phyloP scores from a whole-genome alignment of 2,797 vertebrate species.

The Pitangus sulphuratus region DNA sequence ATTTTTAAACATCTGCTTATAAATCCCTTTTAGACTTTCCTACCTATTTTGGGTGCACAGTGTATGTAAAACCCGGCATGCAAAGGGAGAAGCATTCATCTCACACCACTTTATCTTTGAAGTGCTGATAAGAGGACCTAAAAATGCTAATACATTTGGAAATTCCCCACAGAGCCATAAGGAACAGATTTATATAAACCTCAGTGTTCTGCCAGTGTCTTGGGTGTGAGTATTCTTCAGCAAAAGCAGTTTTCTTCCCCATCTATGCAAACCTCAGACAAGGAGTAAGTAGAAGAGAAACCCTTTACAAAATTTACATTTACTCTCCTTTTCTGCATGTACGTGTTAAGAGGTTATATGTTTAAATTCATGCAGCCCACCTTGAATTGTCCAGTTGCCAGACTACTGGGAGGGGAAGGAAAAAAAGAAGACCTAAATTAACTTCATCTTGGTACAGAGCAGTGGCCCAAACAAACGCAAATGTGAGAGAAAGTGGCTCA shows the following conservation, averaged over 20 bases:
- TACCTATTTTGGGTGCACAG: slow-evolving; percentile 11
- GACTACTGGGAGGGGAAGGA: background rate
- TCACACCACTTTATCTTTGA: slow-evolving; percentile 60
- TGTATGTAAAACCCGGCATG: background rate
- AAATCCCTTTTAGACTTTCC: background rate
- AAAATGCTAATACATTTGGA: slow-evolving; percentile 61
- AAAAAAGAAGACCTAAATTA: background rate
- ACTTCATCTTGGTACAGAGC: background rate
- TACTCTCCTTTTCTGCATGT: background rate
- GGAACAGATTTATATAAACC: slow-evolving; percentile 66
- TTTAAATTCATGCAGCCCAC: background rate
- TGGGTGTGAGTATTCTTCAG: background rate
- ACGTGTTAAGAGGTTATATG: fast-evolving
- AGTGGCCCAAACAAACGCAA: background rate
- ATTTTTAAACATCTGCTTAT: slow-evolving; percentile 42
- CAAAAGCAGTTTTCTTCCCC: background rate
- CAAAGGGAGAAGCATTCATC: background rate
- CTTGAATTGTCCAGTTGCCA: background rate
- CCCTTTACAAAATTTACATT: background rate
- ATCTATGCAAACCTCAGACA: background rate
- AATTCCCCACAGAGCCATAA: slow-evolving; percentile 63
- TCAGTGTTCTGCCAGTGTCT: slow-evolving; percentile 40
- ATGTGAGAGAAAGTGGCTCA: background rate
- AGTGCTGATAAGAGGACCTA: slow-evolving; percentile 64
- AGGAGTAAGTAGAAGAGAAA: background rate